phyloP scores from a whole-genome alignment of 2,888 invertebrate species.

The Limnephilus lunatus region DNA sequence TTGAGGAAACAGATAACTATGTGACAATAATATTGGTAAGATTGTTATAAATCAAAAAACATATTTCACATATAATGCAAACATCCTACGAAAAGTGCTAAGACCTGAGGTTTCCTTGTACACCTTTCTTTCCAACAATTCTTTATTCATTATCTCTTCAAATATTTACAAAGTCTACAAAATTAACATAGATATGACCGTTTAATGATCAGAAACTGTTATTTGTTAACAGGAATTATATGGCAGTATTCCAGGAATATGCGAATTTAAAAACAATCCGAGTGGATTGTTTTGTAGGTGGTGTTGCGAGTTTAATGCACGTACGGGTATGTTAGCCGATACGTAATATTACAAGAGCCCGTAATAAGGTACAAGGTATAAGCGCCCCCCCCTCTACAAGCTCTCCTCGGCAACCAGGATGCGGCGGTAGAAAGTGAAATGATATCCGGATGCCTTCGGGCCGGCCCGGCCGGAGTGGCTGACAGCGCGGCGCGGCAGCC shows the following conservation, averaged over 20 bases:
- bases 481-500: neutral
- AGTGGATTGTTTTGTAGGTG: neutral
- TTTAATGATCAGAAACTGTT: neutral
- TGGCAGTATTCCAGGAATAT: neutral
- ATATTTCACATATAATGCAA: too few species aligned
- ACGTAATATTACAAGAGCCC: conserved; percentile 50
- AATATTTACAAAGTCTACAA: neutral
- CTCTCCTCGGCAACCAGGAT: conserved; percentile 48
- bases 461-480: conserved; percentile 7
- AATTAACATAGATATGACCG: neutral
- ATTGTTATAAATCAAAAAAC: too few species aligned
- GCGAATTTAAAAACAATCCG: neutral
- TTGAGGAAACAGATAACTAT: too few species aligned
- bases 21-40: too few species aligned
- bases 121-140: neutral
- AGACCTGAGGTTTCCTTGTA: too few species aligned
- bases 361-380: neutral
- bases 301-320: neutral
- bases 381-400: conserved; percentile 22
- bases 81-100: too few species aligned
- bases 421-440: conserved; percentile 58
- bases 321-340: conserved; percentile 5
- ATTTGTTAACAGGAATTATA: neutral
- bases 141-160: neutral
- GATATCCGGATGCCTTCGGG: conserved; percentile 55